phyloP scores from a whole-genome alignment of 2,797 vertebrate genomes.

The Diplodus sargus region DNA sequence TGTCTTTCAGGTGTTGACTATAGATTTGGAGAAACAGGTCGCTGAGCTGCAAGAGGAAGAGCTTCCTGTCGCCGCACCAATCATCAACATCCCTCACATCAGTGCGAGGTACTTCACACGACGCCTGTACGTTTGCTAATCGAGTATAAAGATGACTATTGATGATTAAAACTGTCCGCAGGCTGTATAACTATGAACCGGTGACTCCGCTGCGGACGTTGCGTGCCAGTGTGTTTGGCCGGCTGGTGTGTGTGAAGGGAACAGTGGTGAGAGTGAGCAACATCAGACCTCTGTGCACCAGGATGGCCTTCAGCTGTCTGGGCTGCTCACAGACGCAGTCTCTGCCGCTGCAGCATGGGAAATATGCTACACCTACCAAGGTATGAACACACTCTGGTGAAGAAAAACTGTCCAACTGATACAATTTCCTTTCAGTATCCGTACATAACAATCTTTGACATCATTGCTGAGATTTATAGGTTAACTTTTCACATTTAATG shows the following conservation, averaged over 20 bases:
- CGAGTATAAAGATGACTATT: not conserved
- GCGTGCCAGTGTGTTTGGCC: conserved; percentile 93
- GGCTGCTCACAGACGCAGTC: conserved; percentile 87
- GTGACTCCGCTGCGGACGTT: conserved; percentile 90
- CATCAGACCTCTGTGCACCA: conserved; percentile 93
- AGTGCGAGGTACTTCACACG: conserved; percentile 87
- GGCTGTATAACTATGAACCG: conserved; percentile 95
- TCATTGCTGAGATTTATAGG: not conserved
- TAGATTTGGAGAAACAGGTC: conserved; percentile 93
- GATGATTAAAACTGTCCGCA: conserved; percentile 55
- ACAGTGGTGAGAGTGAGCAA: conserved; percentile 96
- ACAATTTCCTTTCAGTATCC: not conserved
- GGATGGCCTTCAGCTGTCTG: conserved; percentile 92
- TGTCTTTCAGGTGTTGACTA: conserved; percentile 89
- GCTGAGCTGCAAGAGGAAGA: conserved; percentile 92
- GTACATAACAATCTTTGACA: not conserved
- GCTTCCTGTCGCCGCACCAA: conserved; percentile 85
- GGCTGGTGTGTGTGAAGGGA: conserved; percentile 90
- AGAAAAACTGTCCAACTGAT: too few species aligned
- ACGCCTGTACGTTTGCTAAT: not conserved
- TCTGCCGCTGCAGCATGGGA: conserved; percentile 90
- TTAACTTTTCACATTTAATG: not conserved
- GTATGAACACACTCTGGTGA: conserved; percentile 67
- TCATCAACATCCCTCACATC: conserved; percentile 93
- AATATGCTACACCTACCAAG: conserved; percentile 92